These are phyloP conservation scores for Diglossa cyanea DNA, from an alignment of 2,797 vertebrate genomes.

Conservation along the genomic window DNA sequence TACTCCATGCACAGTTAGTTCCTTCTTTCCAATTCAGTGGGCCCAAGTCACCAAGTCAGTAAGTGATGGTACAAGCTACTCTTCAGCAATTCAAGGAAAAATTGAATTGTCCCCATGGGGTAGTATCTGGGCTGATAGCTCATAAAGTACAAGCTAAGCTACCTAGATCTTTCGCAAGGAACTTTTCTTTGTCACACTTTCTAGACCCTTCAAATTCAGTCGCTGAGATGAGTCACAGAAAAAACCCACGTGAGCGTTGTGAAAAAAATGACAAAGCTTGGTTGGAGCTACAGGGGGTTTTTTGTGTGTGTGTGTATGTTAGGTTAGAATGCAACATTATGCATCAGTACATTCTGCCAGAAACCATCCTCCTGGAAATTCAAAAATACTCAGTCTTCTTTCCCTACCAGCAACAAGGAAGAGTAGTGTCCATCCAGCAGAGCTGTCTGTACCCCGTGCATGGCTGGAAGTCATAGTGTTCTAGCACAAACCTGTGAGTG, in stretches of 20 bases:
- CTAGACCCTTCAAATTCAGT: slow-evolving; percentile 35
- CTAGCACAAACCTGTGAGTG: slow-evolving; percentile 62
- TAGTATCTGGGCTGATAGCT: not conserved
- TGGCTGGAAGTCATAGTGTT: slow-evolving; percentile 50
- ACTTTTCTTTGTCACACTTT: not conserved
- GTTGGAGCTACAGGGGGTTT: slow-evolving; percentile 16
- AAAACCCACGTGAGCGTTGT: slow-evolving; percentile 26
- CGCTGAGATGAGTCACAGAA: slow-evolving; percentile 54
- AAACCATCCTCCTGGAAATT: slow-evolving; percentile 52
- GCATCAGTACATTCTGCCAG: slow-evolving; percentile 41
- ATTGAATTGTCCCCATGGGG: not conserved
- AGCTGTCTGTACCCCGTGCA: slow-evolving; percentile 37
- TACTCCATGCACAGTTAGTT: not conserved
- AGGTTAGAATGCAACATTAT: slow-evolving; percentile 37
- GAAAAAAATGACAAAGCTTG: slow-evolving; percentile 26
- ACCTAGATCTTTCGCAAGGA: slow-evolving; percentile 8
- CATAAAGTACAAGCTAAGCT: not conserved
- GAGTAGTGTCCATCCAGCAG: slow-evolving; percentile 43
- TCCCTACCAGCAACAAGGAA: not conserved
- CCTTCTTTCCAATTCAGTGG: not conserved
- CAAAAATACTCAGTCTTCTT: slow-evolving; percentile 8
- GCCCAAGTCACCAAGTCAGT: not conserved
- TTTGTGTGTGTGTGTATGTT: not conserved
- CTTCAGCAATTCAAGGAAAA: not conserved
- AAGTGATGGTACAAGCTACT: not conserved